A percentile compares a stretch with the other conserved stretches of the same genome.
Evolutionary conservation across 2,888 invertebrate genomes (phyloP).

Genomic region (Parthenolecanium corni): DNA sequence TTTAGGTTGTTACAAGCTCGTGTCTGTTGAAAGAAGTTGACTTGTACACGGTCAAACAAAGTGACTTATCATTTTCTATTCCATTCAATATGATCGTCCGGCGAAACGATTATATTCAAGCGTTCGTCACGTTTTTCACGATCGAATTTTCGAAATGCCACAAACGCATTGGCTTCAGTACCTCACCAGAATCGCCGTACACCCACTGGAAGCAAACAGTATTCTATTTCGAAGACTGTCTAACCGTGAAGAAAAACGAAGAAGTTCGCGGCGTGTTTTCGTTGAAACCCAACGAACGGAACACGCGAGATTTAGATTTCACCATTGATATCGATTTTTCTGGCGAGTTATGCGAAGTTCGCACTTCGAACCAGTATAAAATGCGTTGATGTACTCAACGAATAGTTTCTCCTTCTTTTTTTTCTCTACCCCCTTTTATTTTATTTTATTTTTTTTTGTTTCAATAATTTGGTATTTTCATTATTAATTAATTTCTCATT

Average conservation of each 20-base stretch:
- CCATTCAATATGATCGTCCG: slow-evolving; percentile 66
- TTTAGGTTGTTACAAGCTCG: slow-evolving; percentile 81
- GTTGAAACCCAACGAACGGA: slow-evolving; percentile 91
- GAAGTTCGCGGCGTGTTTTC: slow-evolving; percentile 83
- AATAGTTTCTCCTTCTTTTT: not conserved
- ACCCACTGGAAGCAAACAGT: slow-evolving; percentile 99
- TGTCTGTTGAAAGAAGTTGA: slow-evolving; percentile 95
- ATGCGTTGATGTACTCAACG: slow-evolving; percentile 59
- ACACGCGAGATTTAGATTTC: slow-evolving; percentile 95
- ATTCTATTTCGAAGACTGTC: slow-evolving; percentile 82
- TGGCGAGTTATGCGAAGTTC: slow-evolving; percentile 72
- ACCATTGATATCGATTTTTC: slow-evolving; percentile 85
- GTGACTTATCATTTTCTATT: slow-evolving; percentile 82
- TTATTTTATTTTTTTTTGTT: not conserved
- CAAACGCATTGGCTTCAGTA: slow-evolving; percentile 95
- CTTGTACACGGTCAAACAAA: slow-evolving; percentile 91
- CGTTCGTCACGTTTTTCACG: slow-evolving; percentile 96
- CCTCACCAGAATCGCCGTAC: slow-evolving; percentile 93
- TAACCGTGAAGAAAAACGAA: slow-evolving; percentile 93
- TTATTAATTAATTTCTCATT: not conserved
- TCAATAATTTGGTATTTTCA: too few species aligned
- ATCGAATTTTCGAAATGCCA: slow-evolving; percentile 99
- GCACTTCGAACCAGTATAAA: slow-evolving; percentile 74
- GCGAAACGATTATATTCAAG: slow-evolving; percentile 93
- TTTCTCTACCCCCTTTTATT: not conserved